Percentiles rank a stretch among this genome's conserved stretches.
These are phyloP conservation scores for Dysmachus trigonus DNA, from an alignment of 2,888 invertebrate genomes.

Conservation along the genomic window DNA sequence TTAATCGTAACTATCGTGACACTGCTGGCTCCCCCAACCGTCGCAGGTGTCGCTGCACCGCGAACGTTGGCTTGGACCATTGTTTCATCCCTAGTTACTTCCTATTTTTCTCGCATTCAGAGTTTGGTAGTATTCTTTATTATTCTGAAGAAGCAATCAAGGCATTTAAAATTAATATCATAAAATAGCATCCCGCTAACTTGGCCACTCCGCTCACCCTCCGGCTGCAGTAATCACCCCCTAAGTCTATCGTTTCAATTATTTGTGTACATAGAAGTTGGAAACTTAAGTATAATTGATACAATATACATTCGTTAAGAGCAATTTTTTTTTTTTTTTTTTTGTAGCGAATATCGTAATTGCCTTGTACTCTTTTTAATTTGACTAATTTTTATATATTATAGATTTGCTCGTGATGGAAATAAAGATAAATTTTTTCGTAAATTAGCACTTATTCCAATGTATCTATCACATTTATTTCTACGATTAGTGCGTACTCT, in stretches of 20 bases:
- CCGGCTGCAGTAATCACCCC: neutral
- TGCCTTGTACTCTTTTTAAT: neutral
- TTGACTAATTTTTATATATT: conserved; percentile 14
- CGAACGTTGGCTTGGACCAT: neutral
- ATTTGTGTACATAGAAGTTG: conserved; percentile 44
- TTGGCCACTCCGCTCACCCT: neutral
- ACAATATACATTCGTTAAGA: conserved; percentile 33
- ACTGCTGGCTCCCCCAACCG: neutral
- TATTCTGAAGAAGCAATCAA: neutral
- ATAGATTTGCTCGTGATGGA: conserved; percentile 33
- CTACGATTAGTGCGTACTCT: conserved; percentile 30
- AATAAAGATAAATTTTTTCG: conserved; percentile 26
- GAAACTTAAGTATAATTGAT: conserved; percentile 37
- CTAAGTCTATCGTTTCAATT: conserved; percentile 23
- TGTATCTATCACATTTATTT: conserved; percentile 39
- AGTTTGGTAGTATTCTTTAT: neutral
- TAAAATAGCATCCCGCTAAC: neutral
- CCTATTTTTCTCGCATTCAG: neutral
- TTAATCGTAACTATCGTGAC: conserved; percentile 26
- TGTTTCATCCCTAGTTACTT: neutral
- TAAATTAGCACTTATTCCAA: conserved; percentile 40
- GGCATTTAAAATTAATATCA: neutral
- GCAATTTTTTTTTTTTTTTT: conserved; percentile 23
- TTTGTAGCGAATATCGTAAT: neutral
- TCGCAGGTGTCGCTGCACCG: neutral